These are phyloP conservation scores for Trachythela sp. DNA, from an alignment of 64 coral and sea anemone species.

Conservation along the genomic window DNA sequence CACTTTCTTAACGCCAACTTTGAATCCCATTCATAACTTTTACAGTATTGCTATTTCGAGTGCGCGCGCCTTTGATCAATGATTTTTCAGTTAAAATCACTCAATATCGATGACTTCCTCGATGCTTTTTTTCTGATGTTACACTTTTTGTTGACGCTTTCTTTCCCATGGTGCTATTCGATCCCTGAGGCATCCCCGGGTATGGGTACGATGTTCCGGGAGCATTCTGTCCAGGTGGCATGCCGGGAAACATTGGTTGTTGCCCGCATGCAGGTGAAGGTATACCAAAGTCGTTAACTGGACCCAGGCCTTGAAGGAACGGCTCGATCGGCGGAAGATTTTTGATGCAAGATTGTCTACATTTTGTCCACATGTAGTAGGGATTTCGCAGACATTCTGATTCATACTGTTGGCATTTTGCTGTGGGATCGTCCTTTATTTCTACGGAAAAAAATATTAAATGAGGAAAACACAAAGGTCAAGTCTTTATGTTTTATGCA, in stretches of 20 bases:
- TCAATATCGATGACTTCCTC: not conserved
- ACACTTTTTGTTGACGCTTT: not conserved
- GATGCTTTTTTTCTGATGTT: not conserved
- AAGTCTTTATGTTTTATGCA: not conserved
- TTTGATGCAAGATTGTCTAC: not conserved
- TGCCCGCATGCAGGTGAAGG: not conserved
- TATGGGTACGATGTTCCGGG: not conserved
- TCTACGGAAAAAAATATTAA: not conserved
- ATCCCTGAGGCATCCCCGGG: not conserved
- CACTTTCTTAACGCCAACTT: too few relatives aligned
- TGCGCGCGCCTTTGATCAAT: too few relatives aligned
- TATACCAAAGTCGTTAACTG: not conserved
- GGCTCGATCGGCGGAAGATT: slow-evolving; percentile 1
- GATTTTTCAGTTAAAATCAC: not conserved
- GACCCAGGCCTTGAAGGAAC: not conserved
- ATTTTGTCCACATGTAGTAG: slow-evolving; percentile 18
- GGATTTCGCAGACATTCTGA: not conserved
- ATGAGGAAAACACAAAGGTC: not conserved
- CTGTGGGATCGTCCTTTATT: not conserved
- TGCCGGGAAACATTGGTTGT: not conserved
- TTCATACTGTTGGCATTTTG: not conserved
- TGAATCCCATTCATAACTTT: too few relatives aligned
- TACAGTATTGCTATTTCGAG: too few relatives aligned
- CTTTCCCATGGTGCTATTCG: not conserved
- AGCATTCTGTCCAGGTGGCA: not conserved